Base-by-base conservation (phyloP, 2,113 vertebrate genomes). In the Scortum barcoo region DNA sequence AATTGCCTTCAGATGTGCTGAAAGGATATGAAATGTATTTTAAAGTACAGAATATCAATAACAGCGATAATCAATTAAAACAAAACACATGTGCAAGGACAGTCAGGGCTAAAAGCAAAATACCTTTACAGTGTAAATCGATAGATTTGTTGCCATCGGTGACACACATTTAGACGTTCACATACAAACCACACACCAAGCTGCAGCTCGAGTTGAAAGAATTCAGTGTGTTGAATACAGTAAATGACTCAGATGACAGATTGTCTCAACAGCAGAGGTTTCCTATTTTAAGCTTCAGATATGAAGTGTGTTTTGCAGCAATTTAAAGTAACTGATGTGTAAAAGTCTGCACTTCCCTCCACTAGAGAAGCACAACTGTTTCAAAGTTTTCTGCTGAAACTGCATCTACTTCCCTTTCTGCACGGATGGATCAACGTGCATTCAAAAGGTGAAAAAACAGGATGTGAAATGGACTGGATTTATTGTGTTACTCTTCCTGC, bases 21-120 rank as follows among this genome's bases (percentile, higher is more conserved):
- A 83, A 86, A 89, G 80, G 60, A 86, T 87, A 93, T 67, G 83
- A 91, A 88, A 87, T 92, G 73, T 94, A 90, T 93, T 93, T 87
- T 80, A 57, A 80, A 81, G 87, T 81, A 90, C 80, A 84, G 70
- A 63, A 82, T 24, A 80, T 83, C 60, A 82, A 72, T 33, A 81
- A 80, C 24, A 78, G 46, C 33, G 70, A 68, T 67, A 74, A 85
- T 79, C 76, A 81, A 77, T 90, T 63, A 88, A 92, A 90, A 91
- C 67, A 89, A 81, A 84, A 83, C 20, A 86, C 30, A 83, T 85
- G 88, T 91, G 92, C 88, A 91, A 88, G 44, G 71, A 80, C 67
- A 86, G 80, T 85, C 56, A 42, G 61, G 85, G 80, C 76, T 87
- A 89, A 88, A 89, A 88, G 85, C 36, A 73, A 86, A 82, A 78